Conservation (phyloP, 2,888 invertebrate genomes). For the Archaeoteleia sp. region DNA sequence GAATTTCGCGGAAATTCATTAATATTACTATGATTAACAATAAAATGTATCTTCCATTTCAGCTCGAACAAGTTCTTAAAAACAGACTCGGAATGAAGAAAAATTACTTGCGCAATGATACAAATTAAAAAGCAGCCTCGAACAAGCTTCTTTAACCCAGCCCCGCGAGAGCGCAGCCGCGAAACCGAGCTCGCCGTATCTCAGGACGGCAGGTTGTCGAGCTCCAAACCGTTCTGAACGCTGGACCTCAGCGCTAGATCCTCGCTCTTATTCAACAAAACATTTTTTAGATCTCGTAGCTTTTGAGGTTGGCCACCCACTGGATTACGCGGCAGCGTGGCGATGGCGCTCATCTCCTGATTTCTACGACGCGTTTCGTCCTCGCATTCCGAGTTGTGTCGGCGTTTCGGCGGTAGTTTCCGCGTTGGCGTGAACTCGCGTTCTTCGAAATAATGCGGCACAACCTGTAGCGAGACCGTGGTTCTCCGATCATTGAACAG, state of each 20-base stretch:
- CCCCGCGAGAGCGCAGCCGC: not conserved
- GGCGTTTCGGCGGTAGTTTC: slow-evolving; percentile 58
- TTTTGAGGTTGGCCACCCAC: slow-evolving; percentile 60
- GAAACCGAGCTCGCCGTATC: slow-evolving; percentile 40
- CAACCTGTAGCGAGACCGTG: slow-evolving; percentile 71
- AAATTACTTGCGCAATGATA: slow-evolving; percentile 11
- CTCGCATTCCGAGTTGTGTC: slow-evolving; percentile 72
- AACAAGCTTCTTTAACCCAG: too few relatives aligned
- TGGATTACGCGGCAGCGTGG: slow-evolving; percentile 68
- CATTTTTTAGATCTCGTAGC: slow-evolving; percentile 63
- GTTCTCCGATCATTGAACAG: slow-evolving; percentile 68
- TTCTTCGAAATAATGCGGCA: slow-evolving; percentile 66
- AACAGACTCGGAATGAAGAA: too few relatives aligned
- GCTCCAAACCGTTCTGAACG: slow-evolving; percentile 69
- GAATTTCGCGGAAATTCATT: too few relatives aligned
- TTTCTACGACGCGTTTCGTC: slow-evolving; percentile 60
- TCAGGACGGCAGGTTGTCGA: slow-evolving; percentile 72
- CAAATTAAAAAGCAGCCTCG: slow-evolving; percentile 2
- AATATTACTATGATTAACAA: too few relatives aligned
- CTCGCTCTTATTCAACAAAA: slow-evolving; percentile 66
- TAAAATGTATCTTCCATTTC: too few relatives aligned
- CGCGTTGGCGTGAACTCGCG: slow-evolving; percentile 50
- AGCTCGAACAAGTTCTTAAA: too few relatives aligned
- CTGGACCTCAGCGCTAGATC: slow-evolving; percentile 54
- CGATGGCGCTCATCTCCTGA: slow-evolving; percentile 69